These are phyloP conservation scores for Dasypolia templi DNA, from an alignment of 2,888 invertebrate species.

Conservation along the genomic window DNA sequence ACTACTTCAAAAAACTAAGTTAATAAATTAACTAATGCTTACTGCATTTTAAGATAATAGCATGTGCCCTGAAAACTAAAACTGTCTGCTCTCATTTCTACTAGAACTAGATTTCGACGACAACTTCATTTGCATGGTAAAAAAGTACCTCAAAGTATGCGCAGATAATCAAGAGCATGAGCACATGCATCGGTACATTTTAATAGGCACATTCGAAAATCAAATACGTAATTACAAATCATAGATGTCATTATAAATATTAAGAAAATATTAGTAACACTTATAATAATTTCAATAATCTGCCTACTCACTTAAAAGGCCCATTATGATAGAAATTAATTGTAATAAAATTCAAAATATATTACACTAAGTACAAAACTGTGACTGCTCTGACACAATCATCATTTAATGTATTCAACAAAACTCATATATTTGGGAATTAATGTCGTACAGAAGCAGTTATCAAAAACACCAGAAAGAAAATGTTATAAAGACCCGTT, in stretches of 20 bases:
- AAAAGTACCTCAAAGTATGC: background rate
- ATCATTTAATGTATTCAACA: slow-evolving; percentile 14
- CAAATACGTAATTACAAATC: background rate
- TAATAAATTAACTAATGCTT: background rate
- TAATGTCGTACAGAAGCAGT: slow-evolving; percentile 30
- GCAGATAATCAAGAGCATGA: background rate
- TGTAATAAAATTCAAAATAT: slow-evolving; percentile 23
- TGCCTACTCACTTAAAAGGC: slow-evolving; percentile 5
- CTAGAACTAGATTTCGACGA: background rate
- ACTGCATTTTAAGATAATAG: background rate
- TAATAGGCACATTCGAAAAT: background rate
- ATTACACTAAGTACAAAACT: slow-evolving; percentile 6
- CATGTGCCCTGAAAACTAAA: background rate
- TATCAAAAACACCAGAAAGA: slow-evolving; percentile 34
- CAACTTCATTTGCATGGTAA: slow-evolving; percentile 9
- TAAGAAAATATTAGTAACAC: slow-evolving; percentile 7
- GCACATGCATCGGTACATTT: background rate
- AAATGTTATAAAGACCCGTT: slow-evolving; percentile 44
- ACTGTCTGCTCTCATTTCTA: background rate
- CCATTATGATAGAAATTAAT: slow-evolving; percentile 20
- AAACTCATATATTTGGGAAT: slow-evolving; percentile 40
- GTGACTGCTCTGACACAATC: slow-evolving; percentile 31
- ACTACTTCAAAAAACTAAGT: background rate
- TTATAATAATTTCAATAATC: slow-evolving; percentile 8
- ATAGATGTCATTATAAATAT: background rate